Evolutionary conservation across 2,888 invertebrate species (phyloP), one percentile per base, ranked within the genome.

Genomic region (Philopedon plagiatum): DNA sequence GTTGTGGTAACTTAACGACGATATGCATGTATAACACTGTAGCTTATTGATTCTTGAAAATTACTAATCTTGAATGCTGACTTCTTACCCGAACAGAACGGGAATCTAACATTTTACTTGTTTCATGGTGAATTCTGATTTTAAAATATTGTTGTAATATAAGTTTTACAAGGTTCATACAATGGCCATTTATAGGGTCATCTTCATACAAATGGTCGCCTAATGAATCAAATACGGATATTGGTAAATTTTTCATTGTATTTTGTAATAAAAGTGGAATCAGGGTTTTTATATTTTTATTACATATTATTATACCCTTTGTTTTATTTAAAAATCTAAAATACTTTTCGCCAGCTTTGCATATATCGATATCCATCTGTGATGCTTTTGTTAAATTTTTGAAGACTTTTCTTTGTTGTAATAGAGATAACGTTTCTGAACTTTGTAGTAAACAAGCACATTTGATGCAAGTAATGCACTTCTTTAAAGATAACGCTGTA

Each of bases 101-200:
- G n/a, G 29, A 29, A 41, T 69, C 73, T 13, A 39, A 18, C 26
- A 15, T 68, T 29, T 58, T 67, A 1, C n/a, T 26, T 0, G 69
- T 46, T 51, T 73, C 73, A 54, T 69, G 60, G 46, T 70, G 46
- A 15, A 73, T 54, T 44, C 73, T 74, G 1, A 74, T 46, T 13
- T 71, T 41, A 49, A 74, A 74, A 63, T 67, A 74, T n/a, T 62
- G 70, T 34, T 64, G 41, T 13, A 68, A 54, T 11, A 51, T 34
- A 13, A 68, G 21, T 61, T 61, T 68, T 2, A 68, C 21, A 8
- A 68, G n/a, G 0, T 21, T 7, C 5, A 41, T 29, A 51, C 23
- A 54, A 13, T 54, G 54, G 15, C 5, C 18, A 2, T 26, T 26
- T 1, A 54, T 5, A 3, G 54, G 54, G 9, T 26, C 29, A n/a